Evolutionary conservation across 2,888 invertebrate genomes (phyloP), one percentile per base, ranked within the genome.

Genomic region (Listrodromus nycthemerus): DNA sequence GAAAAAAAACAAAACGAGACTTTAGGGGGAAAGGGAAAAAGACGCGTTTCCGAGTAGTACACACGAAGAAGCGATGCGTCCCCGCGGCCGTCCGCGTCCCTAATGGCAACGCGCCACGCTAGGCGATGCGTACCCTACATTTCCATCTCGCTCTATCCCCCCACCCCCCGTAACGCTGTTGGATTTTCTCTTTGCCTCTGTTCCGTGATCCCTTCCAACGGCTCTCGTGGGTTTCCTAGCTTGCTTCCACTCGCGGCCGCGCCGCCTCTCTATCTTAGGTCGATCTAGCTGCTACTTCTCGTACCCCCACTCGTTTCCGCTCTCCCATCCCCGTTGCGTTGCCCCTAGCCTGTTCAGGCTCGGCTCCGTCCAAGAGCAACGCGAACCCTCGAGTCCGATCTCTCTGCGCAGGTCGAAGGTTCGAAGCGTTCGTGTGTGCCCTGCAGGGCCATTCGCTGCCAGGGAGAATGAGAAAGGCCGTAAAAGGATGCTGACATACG

Each of bases 91-190:
- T 91, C 89, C 90, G 89, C 89, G 88, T 91, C 89, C 89, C 90
- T 92, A 92, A 92, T 92, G 92, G 90, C 86, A 86, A 85, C 84
- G 87, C 86, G 80, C 86, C 88, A 87, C 87, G 89, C 87, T 87
- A 87, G 86, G 86, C 84, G 83, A 86, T 85, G 83, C 86, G 83
- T 85, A 85, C 83, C 85, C 86, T 73, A 85, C 85, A 69, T 86
- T 78, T 82, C 88, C 69, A 82, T 82, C 79, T 74, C 85, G 81
- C 85, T 86, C 85, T 82, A 21, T 37, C 75, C 82, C 66, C 83
- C 75, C 80, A 21, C 30, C 75, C 83, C 66, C 83, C 75, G 80
- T 81, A 61, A 82, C 74, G 76, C 74, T 76, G 52, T 77, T 76
- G 79, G 61, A 48, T 37, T 69, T 69, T 80, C 78, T 73, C 80